Evolutionary conservation across 2,888 invertebrate genomes (phyloP), one percentile per base, ranked within the genome.

Genomic region (Campaea margaritaria): DNA sequence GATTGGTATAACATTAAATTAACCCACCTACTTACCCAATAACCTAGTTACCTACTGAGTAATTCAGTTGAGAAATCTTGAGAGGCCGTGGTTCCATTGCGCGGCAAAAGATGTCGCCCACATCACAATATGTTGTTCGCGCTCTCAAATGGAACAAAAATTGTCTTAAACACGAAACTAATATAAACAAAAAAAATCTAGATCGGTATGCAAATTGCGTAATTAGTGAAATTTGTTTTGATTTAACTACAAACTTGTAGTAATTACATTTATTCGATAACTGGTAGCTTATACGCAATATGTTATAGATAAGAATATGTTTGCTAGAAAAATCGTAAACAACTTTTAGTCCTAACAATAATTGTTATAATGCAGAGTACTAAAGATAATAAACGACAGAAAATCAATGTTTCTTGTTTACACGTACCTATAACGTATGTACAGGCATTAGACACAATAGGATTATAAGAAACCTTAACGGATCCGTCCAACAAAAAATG

Each of bases 321-420:
- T 50, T 31, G 8, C 31, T 31, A 31, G 10, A 1, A 45, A 44
- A 45, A 44, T 39, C 12, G 44, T 58, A 58, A 58, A 49, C 52
- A 53, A 44, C 21, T n/a, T 12, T 11, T 9, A 41, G n/a, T n/a
- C n/a, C 10, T 38, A 39, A 28, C 11, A 27, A 42, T 12, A 27
- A 11, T 16, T 39, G 7, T 12, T 34, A 34, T 10, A n/a, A 38
- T 2, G n/a, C n/a, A 38, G 3, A 1, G 12, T 38, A 38, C 7
- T 38, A 38, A n/a, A 38, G 38, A 38, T 27, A 13, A 38, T 13
- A 10, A 38, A 38, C n/a, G n/a, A n/a, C n/a, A n/a, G n/a, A n/a
- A n/a, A n/a, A n/a, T n/a, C n/a, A n/a, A n/a, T n/a, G n/a, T n/a
- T n/a, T n/a, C n/a, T n/a, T n/a, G n/a, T n/a, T n/a, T n/a, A n/a